A percentile compares a stretch with the other conserved stretches of the same genome.
Evolutionary conservation across 2,797 vertebrate genomes (phyloP).

Genomic region (Amazona finschi): DNA sequence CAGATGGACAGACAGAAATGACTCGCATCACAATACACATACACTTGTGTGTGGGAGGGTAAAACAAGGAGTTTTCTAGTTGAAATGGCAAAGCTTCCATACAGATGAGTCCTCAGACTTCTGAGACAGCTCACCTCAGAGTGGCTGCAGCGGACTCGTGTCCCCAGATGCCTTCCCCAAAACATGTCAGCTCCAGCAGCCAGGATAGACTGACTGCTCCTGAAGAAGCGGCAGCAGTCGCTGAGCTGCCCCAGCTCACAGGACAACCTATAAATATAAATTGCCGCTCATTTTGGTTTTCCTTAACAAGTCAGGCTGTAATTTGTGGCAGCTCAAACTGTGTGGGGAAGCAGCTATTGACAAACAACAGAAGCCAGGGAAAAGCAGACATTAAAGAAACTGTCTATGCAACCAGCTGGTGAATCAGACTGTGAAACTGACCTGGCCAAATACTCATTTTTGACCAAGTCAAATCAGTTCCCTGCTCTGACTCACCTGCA

Average conservation of each 20-base stretch:
- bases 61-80: neutral
- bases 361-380: slow-evolving; percentile 35
- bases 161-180: neutral
- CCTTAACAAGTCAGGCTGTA: slow-evolving; percentile 49
- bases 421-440: neutral
- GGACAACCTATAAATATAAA: slow-evolving; percentile 15
- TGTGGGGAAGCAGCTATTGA: slow-evolving; percentile 32
- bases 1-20: neutral
- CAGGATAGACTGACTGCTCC: neutral
- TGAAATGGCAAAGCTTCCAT: neutral
- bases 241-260: neutral
- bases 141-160: neutral
- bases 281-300: slow-evolving; percentile 56
- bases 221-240: neutral
- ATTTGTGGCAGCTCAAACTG: slow-evolving; percentile 50
- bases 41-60: neutral
- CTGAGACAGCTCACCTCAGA: neutral
- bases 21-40: neutral
- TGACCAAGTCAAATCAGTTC: neutral
- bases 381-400: neutral
- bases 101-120: neutral
- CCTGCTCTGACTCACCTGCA: neutral
- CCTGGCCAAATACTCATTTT: neutral
- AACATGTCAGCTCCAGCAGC: neutral
- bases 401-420: neutral